Conservation (phyloP, 2,888 invertebrate species). For the Choristoneura rosaceana region DNA sequence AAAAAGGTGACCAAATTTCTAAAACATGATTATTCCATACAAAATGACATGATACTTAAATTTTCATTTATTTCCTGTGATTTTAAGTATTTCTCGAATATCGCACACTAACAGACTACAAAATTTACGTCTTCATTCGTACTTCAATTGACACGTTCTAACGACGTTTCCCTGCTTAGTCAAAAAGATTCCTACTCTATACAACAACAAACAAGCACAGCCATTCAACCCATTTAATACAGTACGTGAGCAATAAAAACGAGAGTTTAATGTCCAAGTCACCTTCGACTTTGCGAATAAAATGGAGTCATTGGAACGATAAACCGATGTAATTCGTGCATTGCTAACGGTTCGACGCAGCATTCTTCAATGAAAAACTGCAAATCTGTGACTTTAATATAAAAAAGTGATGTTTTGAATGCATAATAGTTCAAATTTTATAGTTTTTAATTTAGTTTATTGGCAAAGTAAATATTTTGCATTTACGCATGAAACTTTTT, state of each 20-base stretch:
- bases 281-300: constrained; percentile 43
- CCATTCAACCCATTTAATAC: constrained; percentile 40
- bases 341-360: constrained; percentile 47
- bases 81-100: too few species aligned
- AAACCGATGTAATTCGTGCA: constrained; percentile 49
- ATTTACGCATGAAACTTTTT: too few species aligned
- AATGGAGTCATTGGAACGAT: constrained; percentile 49
- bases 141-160: background rate
- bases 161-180: background rate
- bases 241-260: constrained; percentile 49
- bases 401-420: too few species aligned
- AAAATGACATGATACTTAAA: too few species aligned
- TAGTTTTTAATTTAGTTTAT: too few species aligned
- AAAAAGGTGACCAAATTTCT: too few species aligned
- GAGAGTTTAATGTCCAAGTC: constrained; percentile 47
- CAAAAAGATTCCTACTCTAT: constrained; percentile 9
- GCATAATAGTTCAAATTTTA: too few species aligned
- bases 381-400: background rate
- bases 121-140: background rate
- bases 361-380: background rate
- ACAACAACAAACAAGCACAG: constrained; percentile 27
- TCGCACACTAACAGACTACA: background rate
- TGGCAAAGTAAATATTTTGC: too few species aligned
- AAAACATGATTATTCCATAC: too few species aligned
- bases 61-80: too few species aligned